Conservation (phyloP, 1,140 invertebrate genomes). For the Ceratina australensis region DNA sequence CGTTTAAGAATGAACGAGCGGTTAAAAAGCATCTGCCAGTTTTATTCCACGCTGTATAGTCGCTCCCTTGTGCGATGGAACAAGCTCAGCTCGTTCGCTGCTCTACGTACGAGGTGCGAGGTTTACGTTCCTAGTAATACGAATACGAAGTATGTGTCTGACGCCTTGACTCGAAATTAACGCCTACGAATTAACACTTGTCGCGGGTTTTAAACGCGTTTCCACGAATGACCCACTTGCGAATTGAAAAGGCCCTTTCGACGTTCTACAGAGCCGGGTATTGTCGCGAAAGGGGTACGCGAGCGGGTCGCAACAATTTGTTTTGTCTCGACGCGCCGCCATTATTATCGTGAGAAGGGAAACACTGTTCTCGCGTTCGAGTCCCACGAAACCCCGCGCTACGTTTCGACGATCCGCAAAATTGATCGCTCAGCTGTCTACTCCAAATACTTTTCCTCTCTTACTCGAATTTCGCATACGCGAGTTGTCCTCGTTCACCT, state of each 20-base stretch:
- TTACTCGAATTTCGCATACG: not conserved
- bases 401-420: conserved; percentile 1
- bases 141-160: too few relatives aligned
- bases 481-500: too few relatives aligned
- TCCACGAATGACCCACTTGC: not conserved
- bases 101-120: too few relatives aligned
- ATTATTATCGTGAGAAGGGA: conserved; percentile 27
- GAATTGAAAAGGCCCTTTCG: not conserved
- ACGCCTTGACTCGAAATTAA: not conserved
- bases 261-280: not conserved
- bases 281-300: not conserved
- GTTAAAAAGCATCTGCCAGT: too few relatives aligned
- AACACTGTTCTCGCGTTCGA: not conserved
- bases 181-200: not conserved
- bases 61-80: too few relatives aligned
- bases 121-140: too few relatives aligned
- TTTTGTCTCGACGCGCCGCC: conserved; percentile 8
- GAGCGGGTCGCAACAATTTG: conserved; percentile 5
- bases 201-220: not conserved
- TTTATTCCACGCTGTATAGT: too few relatives aligned
- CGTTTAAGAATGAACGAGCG: too few relatives aligned
- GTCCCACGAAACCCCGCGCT: not conserved
- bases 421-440: not conserved
- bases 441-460: not conserved
- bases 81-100: too few relatives aligned